Percentiles rank a stretch among this genome's conserved stretches.
Conservation (phyloP, 2,113 vertebrate genomes). For the Callipepla californica region DNA sequence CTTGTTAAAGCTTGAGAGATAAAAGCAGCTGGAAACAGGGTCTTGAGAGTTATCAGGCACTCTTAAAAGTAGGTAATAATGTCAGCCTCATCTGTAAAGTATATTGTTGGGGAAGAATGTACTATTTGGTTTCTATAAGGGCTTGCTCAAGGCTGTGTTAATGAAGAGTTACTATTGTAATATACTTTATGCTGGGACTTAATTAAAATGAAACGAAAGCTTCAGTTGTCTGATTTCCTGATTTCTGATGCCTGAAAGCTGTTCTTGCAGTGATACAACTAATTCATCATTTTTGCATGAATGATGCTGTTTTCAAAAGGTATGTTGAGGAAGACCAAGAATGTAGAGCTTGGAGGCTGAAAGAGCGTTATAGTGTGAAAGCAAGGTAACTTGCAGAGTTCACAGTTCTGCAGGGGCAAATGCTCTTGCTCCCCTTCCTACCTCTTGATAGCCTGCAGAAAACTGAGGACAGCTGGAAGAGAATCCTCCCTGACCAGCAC, state of each 20-base stretch:
- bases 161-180: constrained; percentile 46
- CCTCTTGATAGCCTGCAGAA: background rate
- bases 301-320: constrained; percentile 18
- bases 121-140: constrained; percentile 32
- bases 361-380: background rate
- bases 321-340: background rate
- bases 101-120: constrained; percentile 27
- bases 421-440: fast-evolving
- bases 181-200: constrained; percentile 21
- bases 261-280: constrained; percentile 1
- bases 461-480: background rate
- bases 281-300: constrained; percentile 20
- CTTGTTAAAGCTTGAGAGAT: background rate
- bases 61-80: constrained; percentile 13
- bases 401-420: background rate
- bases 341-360: background rate
- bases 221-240: constrained; percentile 43
- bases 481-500: background rate
- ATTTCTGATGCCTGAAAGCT: constrained; percentile 50
- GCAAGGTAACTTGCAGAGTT: background rate
- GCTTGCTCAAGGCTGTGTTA: constrained; percentile 15
- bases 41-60: background rate
- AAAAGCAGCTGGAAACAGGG: background rate
- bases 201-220: constrained; percentile 58
- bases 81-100: background rate